phyloP scores from a whole-genome alignment of 1,140 invertebrate genomes.

The Heliconius himera region DNA sequence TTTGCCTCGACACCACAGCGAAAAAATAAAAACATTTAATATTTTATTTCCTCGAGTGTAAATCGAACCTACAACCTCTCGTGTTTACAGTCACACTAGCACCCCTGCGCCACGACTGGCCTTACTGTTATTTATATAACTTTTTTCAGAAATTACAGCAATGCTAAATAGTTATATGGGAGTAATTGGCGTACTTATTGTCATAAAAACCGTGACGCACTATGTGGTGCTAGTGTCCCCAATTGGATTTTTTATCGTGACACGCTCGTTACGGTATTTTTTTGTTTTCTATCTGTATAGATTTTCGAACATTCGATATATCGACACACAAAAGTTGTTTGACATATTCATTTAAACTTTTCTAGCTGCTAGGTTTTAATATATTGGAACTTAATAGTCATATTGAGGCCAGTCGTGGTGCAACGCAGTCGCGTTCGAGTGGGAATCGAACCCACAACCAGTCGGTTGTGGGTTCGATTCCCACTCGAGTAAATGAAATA shows the following conservation, averaged over 20 bases:
- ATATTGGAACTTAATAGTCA: background rate
- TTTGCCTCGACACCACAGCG: no score
- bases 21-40: no score
- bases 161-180: background rate
- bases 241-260: constrained; percentile 51
- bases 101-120: no score
- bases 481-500: no score
- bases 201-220: constrained; percentile 29
- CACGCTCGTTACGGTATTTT: constrained; percentile 54
- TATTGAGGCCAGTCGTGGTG: no score
- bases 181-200: background rate
- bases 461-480: no score
- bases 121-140: no score
- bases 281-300: background rate
- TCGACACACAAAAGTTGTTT: background rate
- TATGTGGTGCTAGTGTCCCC: constrained; percentile 37
- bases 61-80: no score
- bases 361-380: background rate
- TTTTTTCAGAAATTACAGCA: background rate
- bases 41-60: no score
- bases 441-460: no score
- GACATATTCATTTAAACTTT: background rate
- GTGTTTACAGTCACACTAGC: no score
- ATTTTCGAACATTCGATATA: background rate
- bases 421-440: no score